These are phyloP conservation scores for Avahi laniger DNA, from an alignment of 2,797 vertebrate genomes.

Conservation along the genomic window DNA sequence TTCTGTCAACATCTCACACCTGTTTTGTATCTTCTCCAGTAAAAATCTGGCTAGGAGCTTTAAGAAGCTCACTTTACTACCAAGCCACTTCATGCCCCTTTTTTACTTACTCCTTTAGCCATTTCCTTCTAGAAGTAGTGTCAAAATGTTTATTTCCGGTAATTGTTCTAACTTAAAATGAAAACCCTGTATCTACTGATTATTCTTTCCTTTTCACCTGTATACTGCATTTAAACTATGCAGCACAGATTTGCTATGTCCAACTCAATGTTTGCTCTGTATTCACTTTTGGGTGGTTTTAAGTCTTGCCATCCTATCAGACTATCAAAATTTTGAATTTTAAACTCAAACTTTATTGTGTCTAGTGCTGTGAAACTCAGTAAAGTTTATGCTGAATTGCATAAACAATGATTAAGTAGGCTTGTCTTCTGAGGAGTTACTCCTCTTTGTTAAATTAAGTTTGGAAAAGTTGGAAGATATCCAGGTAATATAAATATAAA, in stretches of 20 bases:
- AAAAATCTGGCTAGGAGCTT: background rate
- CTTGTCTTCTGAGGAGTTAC: background rate
- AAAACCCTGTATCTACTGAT: background rate
- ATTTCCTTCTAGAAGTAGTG: background rate
- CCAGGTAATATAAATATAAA: background rate
- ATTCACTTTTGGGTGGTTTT: background rate
- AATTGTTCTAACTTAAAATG: background rate
- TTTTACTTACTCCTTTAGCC: background rate
- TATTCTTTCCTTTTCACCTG: background rate
- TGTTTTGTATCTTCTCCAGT: constrained; percentile 66
- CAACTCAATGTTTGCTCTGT: background rate
- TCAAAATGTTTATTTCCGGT: background rate
- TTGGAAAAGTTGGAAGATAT: background rate
- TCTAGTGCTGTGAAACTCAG: background rate
- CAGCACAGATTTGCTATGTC: background rate
- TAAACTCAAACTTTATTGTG: background rate
- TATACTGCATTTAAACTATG: background rate
- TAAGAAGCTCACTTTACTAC: background rate
- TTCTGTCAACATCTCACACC: constrained; percentile 78
- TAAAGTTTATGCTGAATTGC: background rate
- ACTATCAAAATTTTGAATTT: background rate
- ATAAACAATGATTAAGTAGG: background rate
- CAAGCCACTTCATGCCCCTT: background rate
- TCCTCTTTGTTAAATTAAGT: constrained; percentile 8
- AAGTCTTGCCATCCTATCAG: background rate